Conservation (phyloP, 2,888 invertebrate species). For the Hyposoter dolosus region DNA sequence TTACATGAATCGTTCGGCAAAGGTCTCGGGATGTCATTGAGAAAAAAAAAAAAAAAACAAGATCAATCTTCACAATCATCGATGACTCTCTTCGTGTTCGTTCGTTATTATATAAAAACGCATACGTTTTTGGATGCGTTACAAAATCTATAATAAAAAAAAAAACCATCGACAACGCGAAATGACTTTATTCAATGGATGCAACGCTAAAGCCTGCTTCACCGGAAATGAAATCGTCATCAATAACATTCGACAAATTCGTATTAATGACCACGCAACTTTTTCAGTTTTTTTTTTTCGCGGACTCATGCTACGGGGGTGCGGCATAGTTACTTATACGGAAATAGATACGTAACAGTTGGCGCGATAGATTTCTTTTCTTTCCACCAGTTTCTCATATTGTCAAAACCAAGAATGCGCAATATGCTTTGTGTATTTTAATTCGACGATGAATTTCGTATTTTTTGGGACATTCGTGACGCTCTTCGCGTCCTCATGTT, state of each 20-base stretch:
- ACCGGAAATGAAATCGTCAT: slow-evolving; percentile 80
- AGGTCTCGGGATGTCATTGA: slow-evolving; percentile 42
- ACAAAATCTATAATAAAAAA: slow-evolving; percentile 33
- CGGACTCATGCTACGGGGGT: slow-evolving; percentile 73
- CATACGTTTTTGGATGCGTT: slow-evolving; percentile 14
- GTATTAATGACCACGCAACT: slow-evolving; percentile 82
- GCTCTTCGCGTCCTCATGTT: not conserved
- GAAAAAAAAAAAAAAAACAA: slow-evolving; percentile 35
- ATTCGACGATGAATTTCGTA: slow-evolving; percentile 44
- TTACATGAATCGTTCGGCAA: slow-evolving; percentile 46
- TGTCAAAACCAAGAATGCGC: slow-evolving; percentile 73
- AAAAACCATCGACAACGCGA: slow-evolving; percentile 14
- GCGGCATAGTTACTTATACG: slow-evolving; percentile 37
- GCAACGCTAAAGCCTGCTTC: slow-evolving; percentile 57
- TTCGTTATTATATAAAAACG: not conserved
- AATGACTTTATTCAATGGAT: slow-evolving; percentile 28
- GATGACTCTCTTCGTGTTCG: slow-evolving; percentile 8
- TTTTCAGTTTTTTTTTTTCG: slow-evolving; percentile 72
- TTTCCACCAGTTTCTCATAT: slow-evolving; percentile 74
- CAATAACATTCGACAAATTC: slow-evolving; percentile 80
- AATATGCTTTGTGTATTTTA: slow-evolving; percentile 59
- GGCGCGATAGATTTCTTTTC: slow-evolving; percentile 63
- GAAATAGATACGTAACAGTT: slow-evolving; percentile 76
- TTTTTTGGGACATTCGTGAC: not conserved
- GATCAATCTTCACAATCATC: slow-evolving; percentile 40